Evolutionary conservation across 2,797 vertebrate species (phyloP), one percentile per base, ranked within the genome.

Genomic region (Tamandua tetradactyla): DNA sequence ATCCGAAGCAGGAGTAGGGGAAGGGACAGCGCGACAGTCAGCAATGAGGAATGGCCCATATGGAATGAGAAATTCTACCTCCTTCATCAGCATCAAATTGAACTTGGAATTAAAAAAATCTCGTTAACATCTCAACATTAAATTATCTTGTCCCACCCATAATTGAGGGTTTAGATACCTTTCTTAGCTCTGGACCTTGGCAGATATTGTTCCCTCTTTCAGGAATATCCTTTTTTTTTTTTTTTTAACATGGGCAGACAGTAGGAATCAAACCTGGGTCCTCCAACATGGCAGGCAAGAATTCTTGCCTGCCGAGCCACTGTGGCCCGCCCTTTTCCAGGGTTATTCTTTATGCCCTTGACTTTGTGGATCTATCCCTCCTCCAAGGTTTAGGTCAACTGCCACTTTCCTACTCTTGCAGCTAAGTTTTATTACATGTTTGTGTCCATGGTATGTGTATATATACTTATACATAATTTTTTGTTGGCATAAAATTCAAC

Each of bases 1-100:
- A 25, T 12, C 2, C 27, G 42, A 52, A 76, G 10, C 11, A 9
- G 32, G 15, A 35, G 20, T 35, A 5, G 23, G 5, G 25, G 32
- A 1, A 30, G 13, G 52, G 20, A 55, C 37, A 3, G 10, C 5
- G 5, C 2, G 11, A 30, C 1, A 7, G 2, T 42, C 68, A 69
- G 76, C 20, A 81, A 72, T 15, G 23, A 11, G 25, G 27, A 5
- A 23, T 35, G 7, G 15, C 12, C 7, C 18, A n/a, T 9, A 42
- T 20, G 25, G 32, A 32, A 32, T 40, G 5, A 68, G 35, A 22
- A 7, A 9, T 12, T 44, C 25, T 79, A 15, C n/a, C 55, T 83
- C 27, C 27, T 35, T 76, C 20, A 18, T 32, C 55, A 32, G 30
- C 83, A 37, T 71, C 57, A 64, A 61, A 66, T 5, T 40, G 32